These are phyloP conservation scores for Stenurella melanura DNA, from an alignment of 2,888 invertebrate species.

Conservation along the genomic window DNA sequence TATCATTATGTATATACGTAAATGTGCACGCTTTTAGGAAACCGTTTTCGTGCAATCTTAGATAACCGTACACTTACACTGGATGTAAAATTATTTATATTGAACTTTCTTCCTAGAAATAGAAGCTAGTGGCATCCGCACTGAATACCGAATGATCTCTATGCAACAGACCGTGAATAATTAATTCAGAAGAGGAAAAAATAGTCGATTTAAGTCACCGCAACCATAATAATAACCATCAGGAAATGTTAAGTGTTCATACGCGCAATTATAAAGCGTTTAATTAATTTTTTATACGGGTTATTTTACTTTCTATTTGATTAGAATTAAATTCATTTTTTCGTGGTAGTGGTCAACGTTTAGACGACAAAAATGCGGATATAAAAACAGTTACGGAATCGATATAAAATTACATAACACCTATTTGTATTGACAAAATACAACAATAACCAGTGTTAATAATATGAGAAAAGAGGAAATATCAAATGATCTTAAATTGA, in stretches of 20 bases:
- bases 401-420: too few species aligned
- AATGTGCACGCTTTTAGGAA: conserved; percentile 8
- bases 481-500: too few species aligned
- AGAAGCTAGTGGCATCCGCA: conserved; percentile 30
- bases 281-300: background rate
- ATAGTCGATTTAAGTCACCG: conserved; percentile 36
- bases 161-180: conserved; percentile 38
- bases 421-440: too few species aligned
- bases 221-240: conserved; percentile 41
- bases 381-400: too few species aligned
- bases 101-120: conserved; percentile 33
- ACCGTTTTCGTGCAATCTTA: conserved; percentile 20
- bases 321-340: background rate
- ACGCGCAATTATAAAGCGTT: background rate
- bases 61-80: conserved; percentile 24
- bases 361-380: too few species aligned
- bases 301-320: conserved; percentile 7
- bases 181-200: conserved; percentile 41
- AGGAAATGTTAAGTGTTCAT: conserved; percentile 34
- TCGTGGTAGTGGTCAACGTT: background rate
- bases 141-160: conserved; percentile 27
- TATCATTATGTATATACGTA: background rate
- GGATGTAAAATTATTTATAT: conserved; percentile 19
- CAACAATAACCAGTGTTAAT: too few species aligned
- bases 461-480: too few species aligned